Evolutionary conservation across 2,888 invertebrate genomes (phyloP).

Genomic region (Hirtodrosophila trivittata): DNA sequence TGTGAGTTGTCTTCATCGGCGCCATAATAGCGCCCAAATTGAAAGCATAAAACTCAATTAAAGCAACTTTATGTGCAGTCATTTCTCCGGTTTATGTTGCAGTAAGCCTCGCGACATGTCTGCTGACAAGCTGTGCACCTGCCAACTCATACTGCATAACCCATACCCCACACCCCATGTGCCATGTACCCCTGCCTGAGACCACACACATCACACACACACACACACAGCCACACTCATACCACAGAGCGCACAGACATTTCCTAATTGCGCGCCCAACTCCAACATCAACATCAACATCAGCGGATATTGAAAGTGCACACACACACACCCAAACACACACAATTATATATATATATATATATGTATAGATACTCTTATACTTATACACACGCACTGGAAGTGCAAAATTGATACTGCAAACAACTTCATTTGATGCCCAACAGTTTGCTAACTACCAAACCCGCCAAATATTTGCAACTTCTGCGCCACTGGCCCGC

Average conservation of each 20-base stretch:
- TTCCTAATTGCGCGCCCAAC: constrained; percentile 65
- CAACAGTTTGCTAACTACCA: constrained; percentile 63
- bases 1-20: constrained; percentile 48
- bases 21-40: constrained; percentile 69
- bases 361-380: neutral
- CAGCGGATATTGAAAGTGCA: constrained; percentile 68
- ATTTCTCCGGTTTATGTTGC: constrained; percentile 67
- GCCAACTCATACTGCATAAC: constrained; percentile 22
- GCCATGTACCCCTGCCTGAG: constrained; percentile 13
- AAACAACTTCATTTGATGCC: constrained; percentile 67
- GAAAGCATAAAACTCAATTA: constrained; percentile 73
- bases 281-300: constrained; percentile 54
- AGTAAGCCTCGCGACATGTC: constrained; percentile 61
- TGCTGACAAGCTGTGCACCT: constrained; percentile 54
- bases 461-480: constrained; percentile 60
- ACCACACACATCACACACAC: neutral
- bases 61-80: constrained; percentile 74
- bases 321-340: constrained; percentile 12
- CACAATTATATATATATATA: neutral
- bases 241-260: constrained; percentile 40
- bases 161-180: neutral
- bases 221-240: neutral
- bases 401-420: constrained; percentile 60
- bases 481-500: constrained; percentile 7
- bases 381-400: neutral